phyloP scores from a whole-genome alignment of 1,140 invertebrate species.

The Drosophila micromelanica region DNA sequence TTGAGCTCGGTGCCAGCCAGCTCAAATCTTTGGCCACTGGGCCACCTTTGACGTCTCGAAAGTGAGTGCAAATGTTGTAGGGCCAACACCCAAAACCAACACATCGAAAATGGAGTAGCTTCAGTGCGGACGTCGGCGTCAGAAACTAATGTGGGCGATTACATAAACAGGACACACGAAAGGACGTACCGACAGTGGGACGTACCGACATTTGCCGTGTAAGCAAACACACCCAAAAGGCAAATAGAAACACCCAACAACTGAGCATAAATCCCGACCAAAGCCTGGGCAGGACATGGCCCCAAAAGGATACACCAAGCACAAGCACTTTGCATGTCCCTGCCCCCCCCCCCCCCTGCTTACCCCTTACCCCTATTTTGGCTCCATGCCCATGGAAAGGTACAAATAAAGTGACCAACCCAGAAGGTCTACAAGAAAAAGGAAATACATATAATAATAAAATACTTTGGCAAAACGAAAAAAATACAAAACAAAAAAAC shows the following conservation, averaged over 20 bases:
- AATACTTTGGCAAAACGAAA: slow-evolving; percentile 67
- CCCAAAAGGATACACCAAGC: slow-evolving; percentile 63
- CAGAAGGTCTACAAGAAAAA: slow-evolving; percentile 55
- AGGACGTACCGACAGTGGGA: slow-evolving; percentile 54
- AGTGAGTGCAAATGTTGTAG: slow-evolving; percentile 58
- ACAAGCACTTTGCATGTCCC: slow-evolving; percentile 68
- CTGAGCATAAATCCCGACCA: slow-evolving; percentile 77
- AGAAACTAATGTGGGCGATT: slow-evolving; percentile 79
- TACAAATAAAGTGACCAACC: slow-evolving; percentile 81
- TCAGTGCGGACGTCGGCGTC: slow-evolving; percentile 27
- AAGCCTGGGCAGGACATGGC: slow-evolving; percentile 33
- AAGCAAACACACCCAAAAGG: slow-evolving; percentile 70
- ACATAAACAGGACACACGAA: slow-evolving; percentile 81
- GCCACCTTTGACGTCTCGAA: slow-evolving; percentile 11
- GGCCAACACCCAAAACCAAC: slow-evolving; percentile 32
- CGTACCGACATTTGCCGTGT: slow-evolving; percentile 41
- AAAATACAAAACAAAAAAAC: slow-evolving; percentile 36
- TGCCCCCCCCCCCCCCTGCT: slow-evolving; percentile 29
- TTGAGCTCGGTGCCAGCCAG: slow-evolving; percentile 22
- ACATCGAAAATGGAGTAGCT: slow-evolving; percentile 19
- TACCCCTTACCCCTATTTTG: too few relatives aligned
- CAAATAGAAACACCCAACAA: slow-evolving; percentile 71
- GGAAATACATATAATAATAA: slow-evolving; percentile 76
- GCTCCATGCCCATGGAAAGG: slow-evolving; percentile 45
- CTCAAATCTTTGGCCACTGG: slow-evolving; percentile 19